Base-by-base conservation (phyloP, 2,113 vertebrate species). In the Vidua chalybeata region DNA sequence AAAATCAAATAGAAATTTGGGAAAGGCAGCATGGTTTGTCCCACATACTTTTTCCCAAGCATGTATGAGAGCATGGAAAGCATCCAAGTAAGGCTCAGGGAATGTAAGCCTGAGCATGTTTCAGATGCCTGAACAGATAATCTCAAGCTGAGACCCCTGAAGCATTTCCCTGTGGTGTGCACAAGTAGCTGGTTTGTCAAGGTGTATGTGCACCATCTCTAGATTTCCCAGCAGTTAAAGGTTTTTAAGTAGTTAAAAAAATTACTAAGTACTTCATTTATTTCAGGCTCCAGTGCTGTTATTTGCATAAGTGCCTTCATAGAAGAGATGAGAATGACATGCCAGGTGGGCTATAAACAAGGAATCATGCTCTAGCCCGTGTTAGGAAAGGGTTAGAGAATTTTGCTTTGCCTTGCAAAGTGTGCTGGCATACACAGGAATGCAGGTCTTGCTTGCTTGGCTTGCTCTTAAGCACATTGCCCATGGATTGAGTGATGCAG, bases 121-220 rank as follows among this genome's bases (percentile, higher is more conserved):
- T 95, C 82, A 85, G 51, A 80, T 96, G 71, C 82, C 59, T 86
- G 78, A 88, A 31, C 59, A 71, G 91, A 77, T 89, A 94, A 96
- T 78, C 82, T 92, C 85, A 59, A 74, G 11, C 33, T 74, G 72
- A 64, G 85, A 89, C 46, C 58, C 71, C 78, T 82, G 71, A 72
- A 90, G 83, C 85, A 24, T 90, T 95, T 95, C 85, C 72, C 51
- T 77, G 56, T 45, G 31, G 22, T 56, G 39, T 75, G 79, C 39
- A 69, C 51, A 63, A 79, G 39, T 63, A 71, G 59, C 41, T 76
- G 59, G 30, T 75, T 96, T 87, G 49, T 90, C 63, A 71, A 68
- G 45, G 19, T 83, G 8, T 88, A 30, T 93, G 84, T 80, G 56
- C 76, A 81, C 64, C 85, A 81, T 46, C 37, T 79, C 21, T 69